Conservation (phyloP, 1,140 invertebrate genomes). For the Drosophila santomea region DNA sequence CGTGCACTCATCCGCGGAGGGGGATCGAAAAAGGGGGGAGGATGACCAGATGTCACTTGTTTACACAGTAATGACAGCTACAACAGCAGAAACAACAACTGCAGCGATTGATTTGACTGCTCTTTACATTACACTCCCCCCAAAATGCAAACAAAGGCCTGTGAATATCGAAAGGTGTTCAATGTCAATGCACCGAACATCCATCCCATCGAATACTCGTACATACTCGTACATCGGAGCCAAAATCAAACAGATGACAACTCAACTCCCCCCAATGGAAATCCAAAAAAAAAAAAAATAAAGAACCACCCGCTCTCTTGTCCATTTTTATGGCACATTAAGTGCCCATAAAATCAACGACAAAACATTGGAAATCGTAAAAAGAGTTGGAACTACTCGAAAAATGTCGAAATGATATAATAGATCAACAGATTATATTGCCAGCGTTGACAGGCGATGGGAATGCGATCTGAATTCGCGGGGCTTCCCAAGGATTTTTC, state of each 20-base stretch:
- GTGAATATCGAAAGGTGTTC: constrained; percentile 42
- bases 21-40: background rate
- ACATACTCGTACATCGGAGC: background rate
- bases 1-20: constrained; percentile 37
- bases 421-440: constrained; percentile 15
- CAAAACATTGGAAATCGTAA: constrained; percentile 50
- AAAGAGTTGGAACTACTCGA: constrained; percentile 24
- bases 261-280: background rate
- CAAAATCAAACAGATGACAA: constrained; percentile 27
- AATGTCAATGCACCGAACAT: constrained; percentile 35
- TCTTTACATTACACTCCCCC: constrained; percentile 10
- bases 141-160: constrained; percentile 38
- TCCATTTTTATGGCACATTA: constrained; percentile 45
- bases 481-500: background rate
- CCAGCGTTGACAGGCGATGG: constrained; percentile 30
- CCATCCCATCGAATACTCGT: background rate
- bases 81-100: constrained; percentile 37
- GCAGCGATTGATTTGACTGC: constrained; percentile 38
- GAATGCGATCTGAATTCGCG: constrained; percentile 3
- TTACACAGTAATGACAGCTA: constrained; percentile 51
- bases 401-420: constrained; percentile 21
- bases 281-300: background rate
- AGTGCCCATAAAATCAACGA: constrained; percentile 64
- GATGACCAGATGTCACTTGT: constrained; percentile 75
- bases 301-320: background rate